A percentile compares a stretch with the other conserved stretches of the same genome.
These are phyloP conservation scores for Zaprionus taronus DNA, from an alignment of 1,140 invertebrate genomes.

Conservation along the genomic window DNA sequence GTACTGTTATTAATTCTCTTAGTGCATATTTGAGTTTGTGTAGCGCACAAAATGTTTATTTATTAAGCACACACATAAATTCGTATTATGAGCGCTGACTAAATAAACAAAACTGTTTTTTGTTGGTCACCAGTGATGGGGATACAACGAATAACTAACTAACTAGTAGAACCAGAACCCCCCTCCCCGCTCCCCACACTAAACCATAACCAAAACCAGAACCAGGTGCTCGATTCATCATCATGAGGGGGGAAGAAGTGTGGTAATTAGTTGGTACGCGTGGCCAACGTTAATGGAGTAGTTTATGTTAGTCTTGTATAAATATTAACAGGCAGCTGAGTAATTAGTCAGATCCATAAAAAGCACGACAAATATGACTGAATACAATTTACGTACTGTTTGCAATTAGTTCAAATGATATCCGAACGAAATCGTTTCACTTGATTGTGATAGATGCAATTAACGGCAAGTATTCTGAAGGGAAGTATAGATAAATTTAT, in stretches of 20 bases:
- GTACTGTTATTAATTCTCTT: constrained; percentile 36
- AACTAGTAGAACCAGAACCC: not conserved
- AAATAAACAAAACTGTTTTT: constrained; percentile 66
- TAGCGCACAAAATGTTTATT: constrained; percentile 76
- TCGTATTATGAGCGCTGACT: constrained; percentile 75
- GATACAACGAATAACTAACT: constrained; percentile 1
- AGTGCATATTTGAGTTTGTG: constrained; percentile 68
- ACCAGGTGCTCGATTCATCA: constrained; percentile 1
- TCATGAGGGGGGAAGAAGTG: not conserved
- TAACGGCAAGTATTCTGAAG: not conserved
- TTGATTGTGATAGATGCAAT: not conserved
- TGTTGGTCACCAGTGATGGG: constrained; percentile 38
- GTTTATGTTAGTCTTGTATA: constrained; percentile 44
- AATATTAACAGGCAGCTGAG: constrained; percentile 52
- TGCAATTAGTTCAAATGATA: constrained; percentile 1
- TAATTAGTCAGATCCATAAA: constrained; percentile 28
- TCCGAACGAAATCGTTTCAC: not conserved
- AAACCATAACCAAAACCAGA: constrained; percentile 3
- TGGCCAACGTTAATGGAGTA: constrained; percentile 59
- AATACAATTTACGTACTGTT: not conserved
- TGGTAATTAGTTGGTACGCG: constrained; percentile 60
- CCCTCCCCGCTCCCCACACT: not conserved
- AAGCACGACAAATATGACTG: constrained; percentile 1
- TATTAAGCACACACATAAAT: constrained; percentile 69
- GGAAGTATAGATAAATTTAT: not conserved